A percentile compares a stretch with the other conserved stretches of the same genome.
phyloP scores from a whole-genome alignment of 2,113 vertebrate species.

The Trichomycterus rosablanca region DNA sequence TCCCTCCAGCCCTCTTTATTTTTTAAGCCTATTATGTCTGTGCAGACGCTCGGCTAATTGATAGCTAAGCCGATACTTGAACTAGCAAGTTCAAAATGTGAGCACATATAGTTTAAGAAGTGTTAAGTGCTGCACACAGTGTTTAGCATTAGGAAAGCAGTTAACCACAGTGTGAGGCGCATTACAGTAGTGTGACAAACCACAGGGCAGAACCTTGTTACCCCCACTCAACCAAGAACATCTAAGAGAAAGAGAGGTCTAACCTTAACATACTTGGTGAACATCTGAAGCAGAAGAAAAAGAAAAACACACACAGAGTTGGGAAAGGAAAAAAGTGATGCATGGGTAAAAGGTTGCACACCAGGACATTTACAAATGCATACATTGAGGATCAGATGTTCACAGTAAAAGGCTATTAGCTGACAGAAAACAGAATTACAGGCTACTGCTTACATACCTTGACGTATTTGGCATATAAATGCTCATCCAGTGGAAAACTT shows the following conservation, averaged over 20 bases:
- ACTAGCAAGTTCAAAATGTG: too few relatives aligned
- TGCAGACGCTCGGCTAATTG: too few relatives aligned
- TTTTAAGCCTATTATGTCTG: too few relatives aligned
- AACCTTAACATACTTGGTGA: conserved; percentile 99
- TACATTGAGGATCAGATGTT: not conserved
- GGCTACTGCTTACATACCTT: conserved; percentile 77
- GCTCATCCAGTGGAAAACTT: conserved; percentile 95
- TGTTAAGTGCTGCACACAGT: too few relatives aligned
- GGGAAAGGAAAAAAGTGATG: not conserved
- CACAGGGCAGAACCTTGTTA: not conserved
- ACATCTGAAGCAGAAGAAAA: conserved; percentile 93
- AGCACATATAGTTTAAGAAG: too few relatives aligned
- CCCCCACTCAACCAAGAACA: conserved; percentile 54
- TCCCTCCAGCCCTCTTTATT: too few relatives aligned
- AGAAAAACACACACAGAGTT: conserved; percentile 19
- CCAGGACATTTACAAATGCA: too few relatives aligned
- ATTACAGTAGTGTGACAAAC: not conserved
- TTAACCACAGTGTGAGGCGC: too few relatives aligned
- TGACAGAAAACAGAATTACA: too few relatives aligned
- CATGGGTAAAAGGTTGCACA: not conserved
- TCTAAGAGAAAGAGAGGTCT: conserved; percentile 74
- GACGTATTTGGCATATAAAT: conserved; percentile 97
- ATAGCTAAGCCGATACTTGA: too few relatives aligned
- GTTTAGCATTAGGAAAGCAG: too few relatives aligned
- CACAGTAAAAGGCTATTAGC: too few relatives aligned